Base-by-base conservation (phyloP, 2,888 invertebrate species). In the Cerastis leucographa region DNA sequence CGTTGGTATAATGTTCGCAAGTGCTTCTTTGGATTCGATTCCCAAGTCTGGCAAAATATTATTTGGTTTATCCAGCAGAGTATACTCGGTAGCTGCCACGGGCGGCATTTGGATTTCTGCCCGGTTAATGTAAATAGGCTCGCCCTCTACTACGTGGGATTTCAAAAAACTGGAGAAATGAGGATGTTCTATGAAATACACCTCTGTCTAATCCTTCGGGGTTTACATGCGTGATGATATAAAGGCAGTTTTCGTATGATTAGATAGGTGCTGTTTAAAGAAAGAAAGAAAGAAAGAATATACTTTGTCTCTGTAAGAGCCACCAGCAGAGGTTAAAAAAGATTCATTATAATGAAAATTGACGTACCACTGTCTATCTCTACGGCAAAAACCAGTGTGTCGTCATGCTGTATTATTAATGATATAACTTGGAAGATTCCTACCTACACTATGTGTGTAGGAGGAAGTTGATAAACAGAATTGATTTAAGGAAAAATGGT, bases 21-120 rank as follows among this genome's bases (percentile, higher is more conserved):
- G 17, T 17, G 25, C 2, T 7, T 7, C 17, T 7, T 7, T 59
- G 25, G 25, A 14, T 14, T 56, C 2, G 25, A 25, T 56, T 54
- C 54, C 1, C 5, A 6, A 5, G 54, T n/a, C n/a, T 3, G 5
- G n/a, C 22, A 22, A n/a, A 22, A 3, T 51, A 22, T 51, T n/a
- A n/a, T 51, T 51, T 1, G 11, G 11, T n/a, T 51, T n/a, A 11
- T n/a, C n/a, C 0, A 51, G 22, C n/a, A 54, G n/a, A 0, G 0
- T 2, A 0, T 54, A 1, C 22, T n/a, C 11, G n/a, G n/a, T 54
- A 54, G 54, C n/a, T n/a, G n/a, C n/a, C 54, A n/a, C 54, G n/a
- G 1, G n/a, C n/a, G n/a, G n/a, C n/a, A n/a, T n/a, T n/a, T n/a
- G 11, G n/a, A 51, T n/a, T 51, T 51, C 4, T n/a, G 22, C 22